Evolutionary conservation across 2,113 vertebrate species (phyloP).

Genomic region (Rousettus leschenaultii): DNA sequence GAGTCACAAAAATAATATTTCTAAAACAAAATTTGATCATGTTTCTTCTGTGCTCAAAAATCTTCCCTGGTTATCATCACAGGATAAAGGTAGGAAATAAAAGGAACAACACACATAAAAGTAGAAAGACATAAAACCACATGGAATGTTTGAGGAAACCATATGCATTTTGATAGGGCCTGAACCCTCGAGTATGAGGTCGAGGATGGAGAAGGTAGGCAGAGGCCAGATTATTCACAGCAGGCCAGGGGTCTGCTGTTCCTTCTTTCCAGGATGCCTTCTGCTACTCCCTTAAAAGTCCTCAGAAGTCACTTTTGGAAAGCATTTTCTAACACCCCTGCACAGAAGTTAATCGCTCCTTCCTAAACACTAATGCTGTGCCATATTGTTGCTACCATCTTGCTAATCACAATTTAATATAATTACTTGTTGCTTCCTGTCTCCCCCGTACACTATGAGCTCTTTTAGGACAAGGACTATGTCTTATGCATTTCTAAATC

Average conservation of each 20-base stretch:
- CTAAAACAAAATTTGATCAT: not conserved
- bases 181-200: not conserved
- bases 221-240: not conserved
- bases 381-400: not conserved
- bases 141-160: not conserved
- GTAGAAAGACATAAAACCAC: not conserved
- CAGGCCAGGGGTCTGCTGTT: not conserved
- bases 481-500: not conserved
- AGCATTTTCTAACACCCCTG: not conserved
- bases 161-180: not conserved
- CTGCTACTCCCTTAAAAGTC: not conserved
- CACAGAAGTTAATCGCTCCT: not conserved
- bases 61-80: not conserved
- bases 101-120: not conserved
- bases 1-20: not conserved
- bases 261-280: not conserved
- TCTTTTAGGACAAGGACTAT: not conserved
- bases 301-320: not conserved
- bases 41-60: not conserved
- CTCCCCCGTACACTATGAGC: not conserved
- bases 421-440: not conserved
- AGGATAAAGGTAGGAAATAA: not conserved
- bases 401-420: not conserved
- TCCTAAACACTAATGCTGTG: not conserved
- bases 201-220: not conserved